Conservation (phyloP, 2,113 vertebrate species). For the Leuciscus idus region DNA sequence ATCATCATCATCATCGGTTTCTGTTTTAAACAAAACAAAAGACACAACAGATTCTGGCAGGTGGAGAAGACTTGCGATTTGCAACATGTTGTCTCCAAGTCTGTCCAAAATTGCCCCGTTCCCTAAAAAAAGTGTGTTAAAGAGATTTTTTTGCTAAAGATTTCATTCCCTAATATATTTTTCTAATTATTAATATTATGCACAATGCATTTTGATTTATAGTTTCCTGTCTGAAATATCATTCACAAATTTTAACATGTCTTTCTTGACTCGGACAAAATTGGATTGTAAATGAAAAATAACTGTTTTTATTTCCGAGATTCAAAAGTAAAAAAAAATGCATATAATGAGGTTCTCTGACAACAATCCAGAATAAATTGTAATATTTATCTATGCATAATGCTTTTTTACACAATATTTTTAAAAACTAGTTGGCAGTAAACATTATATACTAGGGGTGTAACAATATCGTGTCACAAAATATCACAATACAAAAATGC, state of each 20-base stretch:
- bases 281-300: background rate
- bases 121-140: background rate
- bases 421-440: background rate
- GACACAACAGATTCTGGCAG: background rate
- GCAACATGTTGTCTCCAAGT: background rate
- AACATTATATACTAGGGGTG: too few relatives aligned
- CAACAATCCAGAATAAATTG: background rate
- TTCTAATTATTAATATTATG: too few relatives aligned
- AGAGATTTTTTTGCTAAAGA: background rate
- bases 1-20: background rate
- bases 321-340: background rate
- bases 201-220: too few relatives aligned
- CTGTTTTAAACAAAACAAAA: background rate
- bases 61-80: background rate
- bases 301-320: background rate
- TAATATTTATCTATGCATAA: background rate
- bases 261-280: background rate
- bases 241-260: background rate
- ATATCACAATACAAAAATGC: too few relatives aligned
- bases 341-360: background rate
- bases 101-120: background rate
- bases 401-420: background rate
- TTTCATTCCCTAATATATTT: too few relatives aligned
- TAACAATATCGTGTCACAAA: too few relatives aligned
- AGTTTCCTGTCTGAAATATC: background rate